Conservation (phyloP, 2,113 vertebrate species). For the Vireo altiloquus region DNA sequence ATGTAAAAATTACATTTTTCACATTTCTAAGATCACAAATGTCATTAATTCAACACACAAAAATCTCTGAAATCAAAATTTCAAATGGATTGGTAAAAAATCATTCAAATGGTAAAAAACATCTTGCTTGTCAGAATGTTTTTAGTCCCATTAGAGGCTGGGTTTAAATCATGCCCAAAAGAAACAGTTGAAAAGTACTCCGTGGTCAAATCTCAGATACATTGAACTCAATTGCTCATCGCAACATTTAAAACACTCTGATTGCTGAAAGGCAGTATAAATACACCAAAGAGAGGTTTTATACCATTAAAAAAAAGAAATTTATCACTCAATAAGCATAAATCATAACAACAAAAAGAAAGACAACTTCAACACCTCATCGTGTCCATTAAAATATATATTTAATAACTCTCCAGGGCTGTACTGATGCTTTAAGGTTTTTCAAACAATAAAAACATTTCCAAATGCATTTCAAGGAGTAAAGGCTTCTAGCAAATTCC, state of each 20-base stretch:
- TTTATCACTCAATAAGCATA: background rate
- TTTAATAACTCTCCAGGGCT: background rate
- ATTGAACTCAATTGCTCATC: background rate
- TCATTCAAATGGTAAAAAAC: background rate
- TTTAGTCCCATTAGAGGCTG: background rate
- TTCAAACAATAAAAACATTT: constrained; percentile 41
- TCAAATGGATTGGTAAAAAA: too few relatives aligned
- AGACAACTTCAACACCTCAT: background rate
- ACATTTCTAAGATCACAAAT: background rate
- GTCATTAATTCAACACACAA: background rate
- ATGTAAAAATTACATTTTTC: background rate
- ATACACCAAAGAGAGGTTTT: background rate
- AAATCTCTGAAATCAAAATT: background rate
- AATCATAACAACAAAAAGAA: constrained; percentile 11
- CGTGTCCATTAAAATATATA: constrained; percentile 5
- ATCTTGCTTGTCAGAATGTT: background rate
- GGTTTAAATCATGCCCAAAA: background rate
- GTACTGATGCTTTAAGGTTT: background rate
- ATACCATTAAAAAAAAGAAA: background rate
- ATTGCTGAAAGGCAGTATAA: background rate
- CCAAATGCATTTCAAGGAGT: constrained; percentile 8
- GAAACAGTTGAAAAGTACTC: background rate
- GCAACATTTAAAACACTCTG: background rate
- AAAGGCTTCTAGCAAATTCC: constrained; percentile 18
- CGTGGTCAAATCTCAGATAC: background rate